phyloP scores from a whole-genome alignment of 2,113 vertebrate genomes.

The Hystrix cristata region DNA sequence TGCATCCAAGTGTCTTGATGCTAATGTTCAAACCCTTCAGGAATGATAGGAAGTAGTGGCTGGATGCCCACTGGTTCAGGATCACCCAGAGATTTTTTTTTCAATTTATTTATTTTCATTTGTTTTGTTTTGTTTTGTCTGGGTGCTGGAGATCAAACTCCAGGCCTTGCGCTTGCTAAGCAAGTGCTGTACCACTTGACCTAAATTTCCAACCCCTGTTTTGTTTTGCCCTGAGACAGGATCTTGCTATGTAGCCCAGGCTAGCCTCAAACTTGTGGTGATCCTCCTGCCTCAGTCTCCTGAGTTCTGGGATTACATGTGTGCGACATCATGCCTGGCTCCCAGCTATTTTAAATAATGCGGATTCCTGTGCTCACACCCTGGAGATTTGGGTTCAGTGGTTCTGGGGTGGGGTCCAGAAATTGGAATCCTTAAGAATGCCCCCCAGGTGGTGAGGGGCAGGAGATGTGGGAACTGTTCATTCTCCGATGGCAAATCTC shows the following conservation, averaged over 20 bases:
- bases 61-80: neutral
- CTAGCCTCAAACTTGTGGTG: neutral
- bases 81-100: neutral
- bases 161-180: no score
- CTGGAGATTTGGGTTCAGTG: neutral
- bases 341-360: neutral
- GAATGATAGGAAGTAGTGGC: neutral
- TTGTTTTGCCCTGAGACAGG: neutral
- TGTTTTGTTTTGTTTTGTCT: no score
- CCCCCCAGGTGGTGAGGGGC: rapidly evolving
- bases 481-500: neutral
- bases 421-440: neutral
- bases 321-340: neutral
- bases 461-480: neutral
- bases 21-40: neutral
- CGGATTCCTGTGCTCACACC: rapidly evolving
- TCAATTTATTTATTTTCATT: no score
- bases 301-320: neutral
- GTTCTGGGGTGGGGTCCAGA: neutral
- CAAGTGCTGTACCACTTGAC: no score
- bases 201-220: neutral
- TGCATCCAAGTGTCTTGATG: neutral
- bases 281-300: neutral
- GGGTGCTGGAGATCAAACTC: no score
- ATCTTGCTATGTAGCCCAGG: neutral